phyloP scores from a whole-genome alignment of 2,888 invertebrate species.

The Biston stratarius region DNA sequence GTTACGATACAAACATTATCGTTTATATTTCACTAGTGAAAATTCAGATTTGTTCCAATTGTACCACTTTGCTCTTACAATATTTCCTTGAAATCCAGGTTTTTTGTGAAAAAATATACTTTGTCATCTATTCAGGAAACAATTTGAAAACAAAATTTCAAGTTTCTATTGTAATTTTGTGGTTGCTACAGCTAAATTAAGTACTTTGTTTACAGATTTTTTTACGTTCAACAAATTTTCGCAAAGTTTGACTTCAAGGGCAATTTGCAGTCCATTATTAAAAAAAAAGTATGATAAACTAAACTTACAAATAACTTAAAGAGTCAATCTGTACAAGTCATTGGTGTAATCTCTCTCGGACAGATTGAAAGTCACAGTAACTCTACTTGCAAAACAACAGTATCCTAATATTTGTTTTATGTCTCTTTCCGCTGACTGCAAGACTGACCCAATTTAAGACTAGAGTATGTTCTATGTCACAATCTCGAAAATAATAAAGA shows the following conservation, averaged over 20 bases:
- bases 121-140: constrained; percentile 43
- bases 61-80: constrained; percentile 62
- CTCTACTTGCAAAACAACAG: constrained; percentile 12
- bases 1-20: constrained; percentile 81
- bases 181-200: constrained; percentile 74
- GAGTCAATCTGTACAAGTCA: constrained; percentile 53
- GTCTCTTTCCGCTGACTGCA: constrained; percentile 27
- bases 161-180: constrained; percentile 9
- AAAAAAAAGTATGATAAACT: constrained; percentile 50
- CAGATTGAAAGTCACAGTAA: constrained; percentile 9
- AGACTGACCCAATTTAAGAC: constrained; percentile 51
- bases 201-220: constrained; percentile 60
- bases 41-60: constrained; percentile 73
- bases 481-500: constrained; percentile 52
- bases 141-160: constrained; percentile 56
- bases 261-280: constrained; percentile 62
- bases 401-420: constrained; percentile 16
- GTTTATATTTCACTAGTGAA: constrained; percentile 79
- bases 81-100: constrained; percentile 48
- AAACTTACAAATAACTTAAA: constrained; percentile 64
- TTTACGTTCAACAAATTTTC: constrained; percentile 49
- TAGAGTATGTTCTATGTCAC: constrained; percentile 52
- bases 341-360: constrained; percentile 44
- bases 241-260: constrained; percentile 64
- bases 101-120: constrained; percentile 59